Conservation (phyloP, 2,888 invertebrate genomes). For the Amaurobius ferox region DNA sequence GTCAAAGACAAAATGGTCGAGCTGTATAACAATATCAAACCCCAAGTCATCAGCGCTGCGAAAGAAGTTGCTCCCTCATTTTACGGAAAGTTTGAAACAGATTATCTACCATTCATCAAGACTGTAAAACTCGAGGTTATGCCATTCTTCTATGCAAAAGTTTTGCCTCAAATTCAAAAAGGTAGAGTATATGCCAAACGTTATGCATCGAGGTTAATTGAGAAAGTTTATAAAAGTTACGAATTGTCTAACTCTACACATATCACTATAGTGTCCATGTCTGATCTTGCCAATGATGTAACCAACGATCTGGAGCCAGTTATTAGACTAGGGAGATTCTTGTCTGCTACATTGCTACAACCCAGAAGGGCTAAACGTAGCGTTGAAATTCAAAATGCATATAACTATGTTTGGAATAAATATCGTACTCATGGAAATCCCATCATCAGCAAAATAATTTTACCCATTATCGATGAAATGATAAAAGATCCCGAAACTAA, state of each 20-base stretch:
- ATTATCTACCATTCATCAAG: not conserved
- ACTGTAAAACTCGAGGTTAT: not conserved
- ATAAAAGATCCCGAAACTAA: constrained; percentile 11
- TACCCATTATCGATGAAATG: constrained; percentile 31
- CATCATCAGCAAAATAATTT: constrained; percentile 1
- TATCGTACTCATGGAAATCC: not conserved
- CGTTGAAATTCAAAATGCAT: not conserved
- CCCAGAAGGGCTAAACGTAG: not conserved
- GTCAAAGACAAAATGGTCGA: too few species aligned
- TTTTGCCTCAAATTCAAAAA: constrained; percentile 10
- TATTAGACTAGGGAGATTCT: constrained; percentile 26
- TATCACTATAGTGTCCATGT: constrained; percentile 24
- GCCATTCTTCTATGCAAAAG: not conserved
- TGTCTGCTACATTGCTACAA: constrained; percentile 14
- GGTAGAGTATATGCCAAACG: too few species aligned
- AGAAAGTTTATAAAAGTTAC: not conserved
- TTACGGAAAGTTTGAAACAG: not conserved
- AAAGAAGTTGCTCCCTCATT: constrained; percentile 12
- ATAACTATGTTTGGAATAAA: not conserved
- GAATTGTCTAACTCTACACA: constrained; percentile 38
- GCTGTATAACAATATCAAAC: not conserved
- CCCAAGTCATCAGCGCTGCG: not conserved
- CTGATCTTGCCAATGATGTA: constrained; percentile 16
- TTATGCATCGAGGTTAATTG: not conserved
- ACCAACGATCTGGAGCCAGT: constrained; percentile 31